These are phyloP conservation scores for Drosophila sulfurigaster DNA, from an alignment of 1,140 invertebrate species.

Conservation along the genomic window DNA sequence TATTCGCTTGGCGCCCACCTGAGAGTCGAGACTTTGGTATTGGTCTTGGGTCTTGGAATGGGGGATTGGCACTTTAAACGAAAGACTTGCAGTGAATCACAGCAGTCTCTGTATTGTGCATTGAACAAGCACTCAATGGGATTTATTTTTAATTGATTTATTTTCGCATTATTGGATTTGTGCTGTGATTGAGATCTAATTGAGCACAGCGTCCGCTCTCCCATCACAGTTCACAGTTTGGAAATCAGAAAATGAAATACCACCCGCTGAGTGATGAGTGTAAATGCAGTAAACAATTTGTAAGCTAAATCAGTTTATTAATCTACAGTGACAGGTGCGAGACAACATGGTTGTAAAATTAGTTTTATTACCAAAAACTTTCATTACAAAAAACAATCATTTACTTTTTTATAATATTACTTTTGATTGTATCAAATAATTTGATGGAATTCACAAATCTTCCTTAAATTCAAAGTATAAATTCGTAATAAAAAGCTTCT, in stretches of 20 bases:
- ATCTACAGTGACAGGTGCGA: slow-evolving; percentile 52
- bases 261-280: slow-evolving; percentile 51
- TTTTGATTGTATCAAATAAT: no score
- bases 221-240: slow-evolving; percentile 5
- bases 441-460: slow-evolving; percentile 2
- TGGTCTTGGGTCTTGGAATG: slow-evolving; percentile 1
- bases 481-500: slow-evolving; percentile 1
- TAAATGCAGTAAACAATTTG: slow-evolving; percentile 52
- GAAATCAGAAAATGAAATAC: slow-evolving; percentile 20
- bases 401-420: no score
- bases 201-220: slow-evolving; percentile 8
- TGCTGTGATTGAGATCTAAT: slow-evolving; percentile 54
- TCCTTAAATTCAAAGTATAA: slow-evolving; percentile 21
- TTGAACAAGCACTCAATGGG: slow-evolving; percentile 49
- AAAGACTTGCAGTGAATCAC: slow-evolving; percentile 65
- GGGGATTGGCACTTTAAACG: slow-evolving; percentile 63
- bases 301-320: slow-evolving; percentile 34
- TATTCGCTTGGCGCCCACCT: slow-evolving; percentile 63
- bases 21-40: slow-evolving; percentile 13
- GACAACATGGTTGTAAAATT: slow-evolving; percentile 6
- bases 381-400: no score
- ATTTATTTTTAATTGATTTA: slow-evolving; percentile 78
- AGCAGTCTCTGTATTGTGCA: not conserved
- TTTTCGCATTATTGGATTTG: slow-evolving; percentile 70
- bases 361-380: not conserved